Conservation (phyloP, 2,797 vertebrate species). For the Hoplostethus atlanticus region DNA sequence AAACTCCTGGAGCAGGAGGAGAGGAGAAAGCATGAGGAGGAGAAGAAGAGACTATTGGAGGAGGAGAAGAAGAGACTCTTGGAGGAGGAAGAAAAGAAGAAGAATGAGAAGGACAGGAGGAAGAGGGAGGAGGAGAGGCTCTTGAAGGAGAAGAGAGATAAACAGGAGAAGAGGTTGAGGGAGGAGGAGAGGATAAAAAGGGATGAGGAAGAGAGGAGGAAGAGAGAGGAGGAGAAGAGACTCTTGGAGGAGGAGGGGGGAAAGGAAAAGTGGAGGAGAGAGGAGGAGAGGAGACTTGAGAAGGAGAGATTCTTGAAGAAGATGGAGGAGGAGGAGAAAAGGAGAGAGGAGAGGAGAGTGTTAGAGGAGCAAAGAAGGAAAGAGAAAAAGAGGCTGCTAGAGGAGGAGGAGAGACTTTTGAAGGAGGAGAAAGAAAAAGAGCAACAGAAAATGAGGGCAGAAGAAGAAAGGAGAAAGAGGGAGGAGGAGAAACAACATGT, state of each 20-base stretch:
- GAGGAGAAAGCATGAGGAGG: slow-evolving; percentile 60
- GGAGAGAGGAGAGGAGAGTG: slow-evolving; percentile 47
- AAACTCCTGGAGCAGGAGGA: slow-evolving; percentile 33
- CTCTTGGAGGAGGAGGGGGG: slow-evolving; percentile 12
- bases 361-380: slow-evolving; percentile 21
- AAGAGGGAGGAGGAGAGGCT: slow-evolving; percentile 62
- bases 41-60: slow-evolving; percentile 60
- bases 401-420: slow-evolving; percentile 10
- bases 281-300: not conserved
- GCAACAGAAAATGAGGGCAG: not conserved
- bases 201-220: slow-evolving; percentile 48
- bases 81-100: slow-evolving; percentile 60
- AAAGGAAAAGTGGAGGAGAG: not conserved
- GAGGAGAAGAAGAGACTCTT: slow-evolving; percentile 64
- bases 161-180: slow-evolving; percentile 39
- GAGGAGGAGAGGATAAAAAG: slow-evolving; percentile 17
- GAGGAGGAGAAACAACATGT: not conserved
- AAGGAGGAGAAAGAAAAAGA: slow-evolving; percentile 12
- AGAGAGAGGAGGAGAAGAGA: slow-evolving; percentile 50
- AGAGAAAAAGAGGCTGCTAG: slow-evolving; percentile 35
- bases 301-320: slow-evolving; percentile 2
- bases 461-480: slow-evolving; percentile 9
- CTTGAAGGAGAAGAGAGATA: slow-evolving; percentile 34
- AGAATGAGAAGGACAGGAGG: slow-evolving; percentile 54
- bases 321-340: slow-evolving; percentile 42